These are phyloP conservation scores for Drosophila albomicans DNA, from an alignment of 1,140 invertebrate species.

Conservation along the genomic window DNA sequence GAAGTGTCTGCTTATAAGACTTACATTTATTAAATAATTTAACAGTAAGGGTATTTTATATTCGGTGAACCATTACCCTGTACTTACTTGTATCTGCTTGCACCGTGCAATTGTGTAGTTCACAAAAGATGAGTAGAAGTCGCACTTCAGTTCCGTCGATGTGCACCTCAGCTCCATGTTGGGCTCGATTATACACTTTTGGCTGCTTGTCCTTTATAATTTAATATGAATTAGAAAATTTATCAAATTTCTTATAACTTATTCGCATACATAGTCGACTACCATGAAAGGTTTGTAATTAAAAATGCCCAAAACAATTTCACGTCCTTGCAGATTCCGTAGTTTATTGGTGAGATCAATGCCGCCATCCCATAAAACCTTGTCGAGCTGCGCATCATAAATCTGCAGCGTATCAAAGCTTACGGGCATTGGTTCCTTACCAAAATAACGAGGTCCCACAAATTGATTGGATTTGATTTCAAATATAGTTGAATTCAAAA, in stretches of 20 bases:
- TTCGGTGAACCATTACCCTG: background rate
- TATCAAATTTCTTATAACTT: background rate
- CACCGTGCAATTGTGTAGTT: constrained; percentile 68
- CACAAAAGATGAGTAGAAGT: constrained; percentile 63
- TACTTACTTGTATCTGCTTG: constrained; percentile 66
- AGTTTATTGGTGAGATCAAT: constrained; percentile 43
- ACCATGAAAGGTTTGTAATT: constrained; percentile 77
- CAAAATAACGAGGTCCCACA: constrained; percentile 56
- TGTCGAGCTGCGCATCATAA: constrained; percentile 44
- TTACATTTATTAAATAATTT: too few species aligned
- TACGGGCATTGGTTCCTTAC: background rate
- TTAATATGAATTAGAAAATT: background rate
- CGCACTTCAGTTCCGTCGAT: constrained; percentile 74
- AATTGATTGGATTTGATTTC: constrained; percentile 74
- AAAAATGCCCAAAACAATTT: constrained; percentile 66
- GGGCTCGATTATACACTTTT: constrained; percentile 40
- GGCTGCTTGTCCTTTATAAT: constrained; percentile 39
- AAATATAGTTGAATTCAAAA: constrained; percentile 57
- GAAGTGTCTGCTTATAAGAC: too few species aligned
- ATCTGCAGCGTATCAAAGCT: constrained; percentile 48
- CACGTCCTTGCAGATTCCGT: constrained; percentile 66
- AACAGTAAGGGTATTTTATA: too few species aligned
- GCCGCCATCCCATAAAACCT: constrained; percentile 21
- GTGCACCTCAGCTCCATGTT: constrained; percentile 21
- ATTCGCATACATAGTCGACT: constrained; percentile 55